Evolutionary conservation across 2,113 vertebrate genomes (phyloP).

Genomic region (Bubalus kerabau): DNA sequence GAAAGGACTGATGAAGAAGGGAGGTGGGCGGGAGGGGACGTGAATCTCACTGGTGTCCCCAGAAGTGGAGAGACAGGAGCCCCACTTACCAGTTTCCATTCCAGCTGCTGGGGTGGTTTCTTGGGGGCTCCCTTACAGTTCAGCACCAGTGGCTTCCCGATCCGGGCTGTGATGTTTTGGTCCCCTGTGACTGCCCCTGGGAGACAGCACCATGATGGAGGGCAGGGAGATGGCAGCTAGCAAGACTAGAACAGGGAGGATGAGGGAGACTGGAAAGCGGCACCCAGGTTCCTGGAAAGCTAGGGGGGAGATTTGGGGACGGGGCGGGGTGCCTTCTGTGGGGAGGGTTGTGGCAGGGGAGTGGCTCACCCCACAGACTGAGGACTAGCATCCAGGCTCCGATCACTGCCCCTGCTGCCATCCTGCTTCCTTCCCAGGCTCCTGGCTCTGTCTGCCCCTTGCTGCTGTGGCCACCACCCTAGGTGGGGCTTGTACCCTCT

Average conservation of each 20-base stretch:
- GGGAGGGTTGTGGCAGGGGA: not conserved
- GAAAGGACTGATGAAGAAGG: not conserved
- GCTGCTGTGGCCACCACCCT: slow-evolving; percentile 5
- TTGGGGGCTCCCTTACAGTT: slow-evolving; percentile 65
- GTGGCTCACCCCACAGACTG: slow-evolving; percentile 68
- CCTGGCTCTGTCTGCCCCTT: slow-evolving; percentile 19
- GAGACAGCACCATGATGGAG: slow-evolving; percentile 16
- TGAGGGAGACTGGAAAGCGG: not conserved
- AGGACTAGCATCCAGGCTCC: slow-evolving; percentile 61
- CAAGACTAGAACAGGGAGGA: not conserved
- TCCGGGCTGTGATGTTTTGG: slow-evolving; percentile 63
- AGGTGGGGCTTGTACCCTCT: slow-evolving; percentile 44
- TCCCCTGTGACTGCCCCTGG: slow-evolving; percentile 9
- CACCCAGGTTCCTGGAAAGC: not conserved
- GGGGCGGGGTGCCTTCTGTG: not conserved
- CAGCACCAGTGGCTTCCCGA: slow-evolving; percentile 64
- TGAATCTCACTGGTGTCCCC: not conserved
- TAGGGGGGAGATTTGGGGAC: not conserved
- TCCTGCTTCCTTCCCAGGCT: slow-evolving; percentile 51
- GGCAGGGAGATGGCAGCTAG: not conserved
- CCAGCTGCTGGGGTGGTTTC: slow-evolving; percentile 67
- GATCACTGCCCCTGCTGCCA: not conserved
- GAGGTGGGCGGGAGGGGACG: not conserved
- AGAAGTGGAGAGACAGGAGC: not conserved
- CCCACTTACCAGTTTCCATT: slow-evolving; percentile 70